These are phyloP conservation scores for Cetonia aurata DNA, from an alignment of 2,888 invertebrate species.

Conservation along the genomic window DNA sequence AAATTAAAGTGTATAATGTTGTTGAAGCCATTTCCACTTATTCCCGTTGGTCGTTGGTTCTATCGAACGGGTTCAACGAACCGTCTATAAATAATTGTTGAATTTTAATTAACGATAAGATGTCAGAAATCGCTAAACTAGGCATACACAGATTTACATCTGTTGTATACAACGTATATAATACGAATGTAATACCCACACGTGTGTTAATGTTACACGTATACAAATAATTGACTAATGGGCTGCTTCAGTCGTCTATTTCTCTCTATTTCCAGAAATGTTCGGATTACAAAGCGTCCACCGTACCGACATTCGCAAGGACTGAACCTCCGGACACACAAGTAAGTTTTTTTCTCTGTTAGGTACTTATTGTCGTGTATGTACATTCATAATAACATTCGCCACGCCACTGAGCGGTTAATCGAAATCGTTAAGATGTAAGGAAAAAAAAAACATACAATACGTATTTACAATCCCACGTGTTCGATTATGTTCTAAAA, in stretches of 20 bases:
- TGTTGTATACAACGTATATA: conserved; percentile 10
- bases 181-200: not conserved
- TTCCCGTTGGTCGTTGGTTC: not conserved
- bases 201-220: conserved; percentile 21
- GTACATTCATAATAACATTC: not conserved
- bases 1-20: too few relatives aligned
- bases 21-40: too few relatives aligned
- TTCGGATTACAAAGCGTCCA: conserved; percentile 89
- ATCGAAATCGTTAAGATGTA: not conserved
- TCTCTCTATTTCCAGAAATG: conserved; percentile 83
- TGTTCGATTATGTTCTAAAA: conserved; percentile 49
- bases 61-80: conserved; percentile 24
- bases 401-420: too few relatives aligned
- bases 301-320: conserved; percentile 90
- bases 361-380: not conserved
- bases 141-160: not conserved
- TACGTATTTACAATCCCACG: conserved; percentile 43
- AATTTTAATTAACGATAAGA: conserved; percentile 40
- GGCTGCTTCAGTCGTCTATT: not conserved
- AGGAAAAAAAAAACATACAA: conserved; percentile 30
- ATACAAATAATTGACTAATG: conserved; percentile 12
- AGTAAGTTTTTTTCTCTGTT: conserved; percentile 67
- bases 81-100: conserved; percentile 44
- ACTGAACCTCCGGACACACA: conserved; percentile 95
- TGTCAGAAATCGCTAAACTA: conserved; percentile 18